Evolutionary conservation across 2,113 vertebrate species (phyloP), one percentile per base, ranked within the genome.

Genomic region (Gavialis gangeticus): DNA sequence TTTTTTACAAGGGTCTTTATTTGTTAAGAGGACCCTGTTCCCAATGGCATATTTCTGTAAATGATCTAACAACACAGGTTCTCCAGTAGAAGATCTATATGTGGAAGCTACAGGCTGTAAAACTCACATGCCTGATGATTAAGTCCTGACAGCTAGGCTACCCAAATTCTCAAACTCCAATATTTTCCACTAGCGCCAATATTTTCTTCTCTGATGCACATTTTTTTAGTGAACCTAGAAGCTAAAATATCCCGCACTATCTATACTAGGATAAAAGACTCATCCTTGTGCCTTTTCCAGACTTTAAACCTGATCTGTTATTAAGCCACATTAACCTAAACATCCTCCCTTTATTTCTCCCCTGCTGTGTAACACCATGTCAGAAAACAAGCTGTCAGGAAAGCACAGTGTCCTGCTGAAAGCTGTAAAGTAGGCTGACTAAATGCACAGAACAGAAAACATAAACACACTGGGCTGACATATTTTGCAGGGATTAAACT

Each of bases 271-370:
- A 92, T 89, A 93, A 82, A 46, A 91, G 83, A 9, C 55, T 82
- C 87, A 94, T 87, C 89, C 63, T 89, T 62, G 8, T 54, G 79
- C 62, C 71, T 95, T 95, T 93, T 91, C 90, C 93, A 95, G 94
- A 90, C 83, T 55, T 82, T 69, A 93, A 96, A 1, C 76, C 91
- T 94, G 85, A 90, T 90, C 91, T 95, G 95, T 87, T 95, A 96
- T 93, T 93, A 95, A 95, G 92, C 92, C 96, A 95, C 96, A 96
- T 93, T 77, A 97, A 95, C 94, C 94, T 88, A 96, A 97, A 96
- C 93, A 96, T 96, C 91, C 95, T 96, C 93, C 91, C 89, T 94
- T 93, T 91, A 92, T 90, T 87, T 89, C 91, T 95, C 92, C 96
- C 97, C 96, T 73, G 96, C 96, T 96, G 96, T 89, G 96, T 93